Conservation (phyloP, 2,888 invertebrate species). For the Brachylomia viminalis region DNA sequence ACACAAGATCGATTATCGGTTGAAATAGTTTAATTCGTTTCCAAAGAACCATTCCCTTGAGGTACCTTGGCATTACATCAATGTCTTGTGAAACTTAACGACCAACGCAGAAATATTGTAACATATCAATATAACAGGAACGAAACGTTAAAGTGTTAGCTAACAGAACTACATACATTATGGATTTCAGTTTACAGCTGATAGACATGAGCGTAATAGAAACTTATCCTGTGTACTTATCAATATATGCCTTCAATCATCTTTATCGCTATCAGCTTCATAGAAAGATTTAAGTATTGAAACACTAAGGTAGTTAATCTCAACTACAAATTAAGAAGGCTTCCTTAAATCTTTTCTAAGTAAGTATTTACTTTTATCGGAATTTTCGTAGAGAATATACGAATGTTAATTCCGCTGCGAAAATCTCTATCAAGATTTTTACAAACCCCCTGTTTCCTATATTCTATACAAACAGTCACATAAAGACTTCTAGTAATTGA, state of each 20-base stretch:
- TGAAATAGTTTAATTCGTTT: conserved; percentile 32
- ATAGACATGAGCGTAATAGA: not conserved
- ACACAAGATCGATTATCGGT: conserved; percentile 26
- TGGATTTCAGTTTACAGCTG: conserved; percentile 7
- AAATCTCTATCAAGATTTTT: not conserved
- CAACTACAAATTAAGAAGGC: not conserved
- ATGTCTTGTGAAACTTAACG: conserved; percentile 58
- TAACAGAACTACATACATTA: conserved; percentile 18
- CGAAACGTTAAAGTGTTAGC: conserved; percentile 20
- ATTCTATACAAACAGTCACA: not conserved
- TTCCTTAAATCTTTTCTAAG: not conserved
- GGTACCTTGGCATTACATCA: conserved; percentile 47
- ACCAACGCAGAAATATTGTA: conserved; percentile 47
- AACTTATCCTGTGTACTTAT: not conserved
- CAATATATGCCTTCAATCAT: not conserved
- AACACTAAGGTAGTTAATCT: not conserved
- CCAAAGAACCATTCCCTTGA: conserved; percentile 49
- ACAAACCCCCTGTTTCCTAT: not conserved
- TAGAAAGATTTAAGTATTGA: no score
- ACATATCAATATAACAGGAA: conserved; percentile 39
- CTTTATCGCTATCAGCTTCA: not conserved
- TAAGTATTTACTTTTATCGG: not conserved
- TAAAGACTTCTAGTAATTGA: not conserved
- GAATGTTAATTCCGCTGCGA: not conserved
- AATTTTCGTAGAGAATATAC: not conserved